phyloP scores from a whole-genome alignment of 2,113 vertebrate genomes.

The Rhizomys pruinosus region DNA sequence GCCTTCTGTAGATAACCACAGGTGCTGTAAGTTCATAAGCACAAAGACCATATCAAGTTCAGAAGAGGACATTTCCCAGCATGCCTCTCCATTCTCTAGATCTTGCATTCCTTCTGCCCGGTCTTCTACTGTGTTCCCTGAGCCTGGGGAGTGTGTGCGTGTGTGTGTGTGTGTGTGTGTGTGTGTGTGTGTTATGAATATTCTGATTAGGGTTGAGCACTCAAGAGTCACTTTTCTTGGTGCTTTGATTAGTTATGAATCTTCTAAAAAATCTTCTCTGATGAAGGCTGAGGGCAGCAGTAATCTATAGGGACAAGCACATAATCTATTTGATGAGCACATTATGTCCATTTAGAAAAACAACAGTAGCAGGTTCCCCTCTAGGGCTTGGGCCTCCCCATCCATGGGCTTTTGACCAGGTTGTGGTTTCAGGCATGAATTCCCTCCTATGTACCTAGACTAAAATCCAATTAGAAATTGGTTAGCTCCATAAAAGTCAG shows the following conservation, averaged over 20 bases:
- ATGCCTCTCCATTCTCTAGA: not conserved
- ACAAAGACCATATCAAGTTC: not conserved
- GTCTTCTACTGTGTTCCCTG: not conserved
- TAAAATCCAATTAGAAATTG: not conserved
- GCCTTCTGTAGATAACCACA: not conserved
- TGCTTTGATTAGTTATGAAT: not conserved
- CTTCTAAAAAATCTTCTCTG: not conserved
- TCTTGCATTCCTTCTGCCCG: not conserved
- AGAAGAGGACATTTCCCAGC: not conserved
- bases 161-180: too few relatives aligned
- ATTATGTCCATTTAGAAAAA: not conserved
- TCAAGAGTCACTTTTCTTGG: not conserved
- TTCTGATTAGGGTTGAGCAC: not conserved
- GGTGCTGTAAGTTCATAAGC: not conserved
- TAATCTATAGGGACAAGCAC: not conserved
- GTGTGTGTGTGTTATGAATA: not conserved
- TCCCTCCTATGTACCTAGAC: not conserved
- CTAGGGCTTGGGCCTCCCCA: not conserved
- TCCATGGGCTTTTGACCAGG: not conserved
- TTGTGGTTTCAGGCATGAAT: not conserved
- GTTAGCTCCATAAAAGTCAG: not conserved
- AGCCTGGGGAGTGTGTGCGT: not conserved
- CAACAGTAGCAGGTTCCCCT: not conserved
- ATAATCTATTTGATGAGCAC: not conserved
- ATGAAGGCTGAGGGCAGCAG: not conserved